A percentile compares a stretch with the other conserved stretches of the same genome.
Evolutionary conservation across 2,888 invertebrate genomes (phyloP).

Genomic region (Synergus gifuensis): DNA sequence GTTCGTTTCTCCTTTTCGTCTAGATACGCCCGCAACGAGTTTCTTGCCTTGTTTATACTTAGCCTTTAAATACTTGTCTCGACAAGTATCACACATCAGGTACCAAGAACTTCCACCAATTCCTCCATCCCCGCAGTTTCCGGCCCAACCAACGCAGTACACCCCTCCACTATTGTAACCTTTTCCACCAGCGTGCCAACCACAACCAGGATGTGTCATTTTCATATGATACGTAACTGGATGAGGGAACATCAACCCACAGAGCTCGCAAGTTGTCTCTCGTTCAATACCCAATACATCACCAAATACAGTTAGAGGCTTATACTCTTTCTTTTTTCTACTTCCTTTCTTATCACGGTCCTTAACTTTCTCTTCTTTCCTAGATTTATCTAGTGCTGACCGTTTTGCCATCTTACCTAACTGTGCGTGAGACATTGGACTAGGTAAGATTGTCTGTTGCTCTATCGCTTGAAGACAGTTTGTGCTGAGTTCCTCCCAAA

Average conservation of each 20-base stretch:
- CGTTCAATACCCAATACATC: constrained; percentile 65
- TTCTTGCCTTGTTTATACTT: constrained; percentile 70
- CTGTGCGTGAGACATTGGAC: constrained; percentile 77
- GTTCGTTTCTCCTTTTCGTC: constrained; percentile 62
- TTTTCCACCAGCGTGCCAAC: constrained; percentile 89
- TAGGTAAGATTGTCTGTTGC: constrained; percentile 82
- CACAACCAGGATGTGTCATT: constrained; percentile 94
- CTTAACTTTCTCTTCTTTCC: constrained; percentile 76
- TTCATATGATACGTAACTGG: constrained; percentile 96
- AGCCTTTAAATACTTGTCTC: constrained; percentile 84
- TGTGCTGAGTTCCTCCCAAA: constrained; percentile 92
- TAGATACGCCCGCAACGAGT: constrained; percentile 66
- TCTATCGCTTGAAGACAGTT: constrained; percentile 84
- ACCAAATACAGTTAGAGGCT: constrained; percentile 64
- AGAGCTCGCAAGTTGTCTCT: constrained; percentile 89
- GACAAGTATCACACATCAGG: constrained; percentile 93
- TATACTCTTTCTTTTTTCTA: constrained; percentile 81
- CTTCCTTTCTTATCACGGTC: constrained; percentile 79
- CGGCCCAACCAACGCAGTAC: constrained; percentile 93
- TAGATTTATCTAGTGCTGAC: constrained; percentile 62
- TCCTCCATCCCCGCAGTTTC: constrained; percentile 92
- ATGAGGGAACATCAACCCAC: constrained; percentile 86
- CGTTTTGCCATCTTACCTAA: constrained; percentile 63
- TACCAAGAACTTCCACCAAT: constrained; percentile 92
- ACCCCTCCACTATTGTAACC: constrained; percentile 96